A percentile compares a stretch with the other conserved stretches of the same genome.
Conservation (phyloP, 2,797 vertebrate species). For the Etheostoma perlongum region DNA sequence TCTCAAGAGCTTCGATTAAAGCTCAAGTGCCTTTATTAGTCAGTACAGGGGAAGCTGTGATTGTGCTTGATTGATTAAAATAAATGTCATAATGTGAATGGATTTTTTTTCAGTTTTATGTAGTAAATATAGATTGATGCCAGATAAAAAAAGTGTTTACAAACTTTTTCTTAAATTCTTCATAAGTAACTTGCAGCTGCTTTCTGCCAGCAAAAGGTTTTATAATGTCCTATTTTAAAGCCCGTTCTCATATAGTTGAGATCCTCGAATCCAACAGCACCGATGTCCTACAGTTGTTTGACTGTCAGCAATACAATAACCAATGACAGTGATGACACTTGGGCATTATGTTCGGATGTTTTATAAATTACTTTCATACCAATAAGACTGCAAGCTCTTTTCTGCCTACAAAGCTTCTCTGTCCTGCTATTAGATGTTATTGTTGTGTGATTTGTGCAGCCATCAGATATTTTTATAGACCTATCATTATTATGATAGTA, state of each 20-base stretch:
- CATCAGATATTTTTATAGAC: constrained; percentile 1
- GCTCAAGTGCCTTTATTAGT: constrained; percentile 77
- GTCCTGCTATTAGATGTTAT: neutral
- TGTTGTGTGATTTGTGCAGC: constrained; percentile 6
- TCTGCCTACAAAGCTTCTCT: constrained; percentile 42
- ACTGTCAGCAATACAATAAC: constrained; percentile 18
- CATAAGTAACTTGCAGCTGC: constrained; percentile 6
- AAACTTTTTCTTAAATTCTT: constrained; percentile 45
- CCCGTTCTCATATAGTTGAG: neutral
- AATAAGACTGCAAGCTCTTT: constrained; percentile 16
- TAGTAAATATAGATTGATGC: constrained; percentile 17
- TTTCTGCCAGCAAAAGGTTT: constrained; percentile 36
- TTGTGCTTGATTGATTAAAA: constrained; percentile 56
- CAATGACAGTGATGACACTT: constrained; percentile 19
- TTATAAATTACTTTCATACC: constrained; percentile 30
- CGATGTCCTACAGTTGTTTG: constrained; percentile 25
- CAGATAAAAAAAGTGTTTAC: constrained; percentile 60
- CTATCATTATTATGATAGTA: neutral
- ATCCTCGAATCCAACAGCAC: constrained; percentile 6
- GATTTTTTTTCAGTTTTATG: constrained; percentile 37
- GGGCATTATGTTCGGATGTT: constrained; percentile 44
- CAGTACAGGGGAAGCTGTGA: constrained; percentile 59
- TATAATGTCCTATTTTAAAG: neutral
- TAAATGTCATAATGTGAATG: constrained; percentile 63
- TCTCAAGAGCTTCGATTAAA: constrained; percentile 49